Evolutionary conservation across 2,113 vertebrate genomes (phyloP).

Genomic region (Taxidea taxus): DNA sequence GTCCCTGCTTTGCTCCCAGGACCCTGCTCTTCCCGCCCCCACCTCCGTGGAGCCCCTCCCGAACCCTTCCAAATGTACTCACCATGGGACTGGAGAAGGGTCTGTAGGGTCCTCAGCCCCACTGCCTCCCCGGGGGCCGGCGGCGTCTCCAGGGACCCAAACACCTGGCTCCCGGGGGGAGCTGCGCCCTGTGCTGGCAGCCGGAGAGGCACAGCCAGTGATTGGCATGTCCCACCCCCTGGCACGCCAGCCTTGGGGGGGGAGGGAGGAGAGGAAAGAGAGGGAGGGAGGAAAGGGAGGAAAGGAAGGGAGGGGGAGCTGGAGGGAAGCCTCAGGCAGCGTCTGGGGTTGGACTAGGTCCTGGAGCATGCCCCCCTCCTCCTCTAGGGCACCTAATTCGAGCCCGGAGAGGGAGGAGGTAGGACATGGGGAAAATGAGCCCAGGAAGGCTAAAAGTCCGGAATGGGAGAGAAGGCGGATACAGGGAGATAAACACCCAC

Average conservation of each 20-base stretch:
- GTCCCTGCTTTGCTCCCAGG: constrained; percentile 5
- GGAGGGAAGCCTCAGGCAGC: constrained; percentile 65
- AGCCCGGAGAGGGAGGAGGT: background rate
- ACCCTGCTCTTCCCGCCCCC: background rate
- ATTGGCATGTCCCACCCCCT: constrained; percentile 81
- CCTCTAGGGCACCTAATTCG: constrained; percentile 27
- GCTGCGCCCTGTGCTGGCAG: constrained; percentile 77
- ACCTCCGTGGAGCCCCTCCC: constrained; percentile 23
- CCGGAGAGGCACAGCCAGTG: constrained; percentile 75
- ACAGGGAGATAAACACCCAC: constrained; percentile 76
- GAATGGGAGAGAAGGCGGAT: constrained; percentile 70
- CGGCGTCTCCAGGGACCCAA: constrained; percentile 72
- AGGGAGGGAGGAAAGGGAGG: constrained; percentile 60
- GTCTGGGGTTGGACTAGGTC: constrained; percentile 60
- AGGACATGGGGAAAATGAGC: constrained; percentile 11
- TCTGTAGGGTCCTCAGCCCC: constrained; percentile 52
- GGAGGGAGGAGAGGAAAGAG: constrained; percentile 11
- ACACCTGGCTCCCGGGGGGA: constrained; percentile 78
- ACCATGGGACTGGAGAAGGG: constrained; percentile 61
- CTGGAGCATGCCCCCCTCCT: constrained; percentile 19
- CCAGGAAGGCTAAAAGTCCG: constrained; percentile 66
- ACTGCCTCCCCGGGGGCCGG: constrained; percentile 47
- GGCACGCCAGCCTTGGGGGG: constrained; percentile 73
- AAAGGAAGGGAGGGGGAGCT: constrained; percentile 62
- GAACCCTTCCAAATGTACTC: constrained; percentile 47